These are phyloP conservation scores for Andrena minutula DNA, from an alignment of 2,888 invertebrate species.

Conservation along the genomic window DNA sequence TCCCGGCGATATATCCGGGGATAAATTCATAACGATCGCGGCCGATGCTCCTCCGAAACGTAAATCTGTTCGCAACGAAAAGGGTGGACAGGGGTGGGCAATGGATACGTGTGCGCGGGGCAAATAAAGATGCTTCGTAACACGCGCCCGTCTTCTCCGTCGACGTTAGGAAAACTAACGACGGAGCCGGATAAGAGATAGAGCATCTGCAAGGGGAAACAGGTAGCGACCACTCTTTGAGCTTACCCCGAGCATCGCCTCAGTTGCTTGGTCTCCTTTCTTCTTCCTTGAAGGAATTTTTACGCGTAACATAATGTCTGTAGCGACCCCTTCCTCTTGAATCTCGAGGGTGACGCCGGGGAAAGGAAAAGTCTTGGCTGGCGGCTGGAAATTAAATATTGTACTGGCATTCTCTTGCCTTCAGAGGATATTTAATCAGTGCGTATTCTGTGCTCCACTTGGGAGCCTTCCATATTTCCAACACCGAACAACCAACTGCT, in stretches of 20 bases:
- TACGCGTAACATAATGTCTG: slow-evolving; percentile 60
- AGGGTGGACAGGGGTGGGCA: neutral
- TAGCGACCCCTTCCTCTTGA: neutral
- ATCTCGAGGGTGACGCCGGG: neutral
- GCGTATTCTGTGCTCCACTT: too few species aligned
- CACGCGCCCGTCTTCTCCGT: slow-evolving; percentile 54
- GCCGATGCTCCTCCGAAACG: slow-evolving; percentile 1
- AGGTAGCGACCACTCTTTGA: slow-evolving; percentile 53
- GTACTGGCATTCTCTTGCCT: neutral
- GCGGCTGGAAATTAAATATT: slow-evolving; percentile 12
- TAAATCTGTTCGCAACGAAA: slow-evolving; percentile 6
- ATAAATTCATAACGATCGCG: neutral
- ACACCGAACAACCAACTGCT: too few species aligned
- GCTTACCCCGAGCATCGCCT: slow-evolving; percentile 29
- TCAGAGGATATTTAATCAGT: neutral
- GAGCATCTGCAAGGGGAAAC: slow-evolving; percentile 42
- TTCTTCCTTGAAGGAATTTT: slow-evolving; percentile 53
- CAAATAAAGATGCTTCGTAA: slow-evolving; percentile 57
- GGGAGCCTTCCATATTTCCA: too few species aligned
- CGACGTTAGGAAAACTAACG: slow-evolving; percentile 69
- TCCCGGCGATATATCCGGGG: neutral
- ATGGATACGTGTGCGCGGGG: slow-evolving; percentile 24
- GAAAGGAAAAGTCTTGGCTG: slow-evolving; percentile 6
- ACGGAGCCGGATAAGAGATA: slow-evolving; percentile 63
- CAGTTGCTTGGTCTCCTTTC: slow-evolving; percentile 26